Conservation (phyloP, 2,888 invertebrate genomes). For the Mamestra brassicae region DNA sequence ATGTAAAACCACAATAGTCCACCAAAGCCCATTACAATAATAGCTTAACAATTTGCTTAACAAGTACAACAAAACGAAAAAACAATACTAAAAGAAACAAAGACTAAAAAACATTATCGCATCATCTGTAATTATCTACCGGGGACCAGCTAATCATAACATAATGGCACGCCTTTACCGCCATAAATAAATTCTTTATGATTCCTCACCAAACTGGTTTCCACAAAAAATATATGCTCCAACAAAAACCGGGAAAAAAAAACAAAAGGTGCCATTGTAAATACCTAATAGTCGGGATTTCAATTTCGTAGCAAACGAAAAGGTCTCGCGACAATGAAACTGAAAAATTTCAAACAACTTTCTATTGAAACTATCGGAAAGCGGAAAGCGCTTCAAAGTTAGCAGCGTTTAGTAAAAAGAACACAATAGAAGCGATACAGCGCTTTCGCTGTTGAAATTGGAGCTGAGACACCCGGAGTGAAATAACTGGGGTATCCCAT, state of each 20-base stretch:
- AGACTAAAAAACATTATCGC: constrained; percentile 73
- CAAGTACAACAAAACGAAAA: constrained; percentile 55
- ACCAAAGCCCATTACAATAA: constrained; percentile 14
- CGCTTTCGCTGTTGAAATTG: constrained; percentile 75
- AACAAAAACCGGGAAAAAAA: constrained; percentile 72
- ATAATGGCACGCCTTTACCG: constrained; percentile 83
- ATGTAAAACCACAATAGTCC: constrained; percentile 2
- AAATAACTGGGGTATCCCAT: constrained; percentile 86
- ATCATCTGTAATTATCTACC: constrained; percentile 84
- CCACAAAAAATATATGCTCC: constrained; percentile 79
- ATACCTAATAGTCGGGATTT: constrained; percentile 80
- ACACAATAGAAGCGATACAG: constrained; percentile 67
- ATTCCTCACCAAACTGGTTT: constrained; percentile 76
- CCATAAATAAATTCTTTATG: constrained; percentile 81
- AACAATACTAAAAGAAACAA: constrained; percentile 70
- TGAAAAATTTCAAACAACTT: constrained; percentile 83
- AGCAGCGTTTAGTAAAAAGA: constrained; percentile 53
- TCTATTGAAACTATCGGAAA: constrained; percentile 66
- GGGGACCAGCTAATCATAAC: constrained; percentile 81
- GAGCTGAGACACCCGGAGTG: constrained; percentile 81
- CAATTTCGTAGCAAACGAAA: constrained; percentile 75
- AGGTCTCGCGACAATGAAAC: constrained; percentile 80
- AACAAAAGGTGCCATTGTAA: constrained; percentile 79
- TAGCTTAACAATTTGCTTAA: constrained; percentile 55
- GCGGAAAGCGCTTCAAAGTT: constrained; percentile 76